Percentiles rank a stretch among this genome's conserved stretches.
Conservation (phyloP, 2,888 invertebrate species). For the Empis livida region DNA sequence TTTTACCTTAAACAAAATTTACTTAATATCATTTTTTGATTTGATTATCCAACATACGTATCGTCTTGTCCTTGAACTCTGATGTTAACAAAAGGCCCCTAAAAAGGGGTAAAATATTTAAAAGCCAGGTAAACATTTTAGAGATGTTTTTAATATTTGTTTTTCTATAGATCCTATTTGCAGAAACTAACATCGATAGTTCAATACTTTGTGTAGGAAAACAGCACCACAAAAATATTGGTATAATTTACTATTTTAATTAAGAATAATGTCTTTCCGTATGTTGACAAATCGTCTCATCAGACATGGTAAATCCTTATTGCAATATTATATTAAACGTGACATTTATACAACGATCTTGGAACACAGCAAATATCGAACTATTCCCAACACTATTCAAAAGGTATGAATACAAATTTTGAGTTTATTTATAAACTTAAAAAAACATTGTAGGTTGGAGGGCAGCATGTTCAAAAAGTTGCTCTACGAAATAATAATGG, state of each 20-base stretch:
- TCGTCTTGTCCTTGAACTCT: too few species aligned
- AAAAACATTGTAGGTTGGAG: neutral
- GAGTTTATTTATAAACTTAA: neutral
- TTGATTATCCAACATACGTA: too few species aligned
- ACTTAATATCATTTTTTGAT: too few species aligned
- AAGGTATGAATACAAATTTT: conserved; percentile 19
- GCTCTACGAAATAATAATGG: conserved; percentile 17
- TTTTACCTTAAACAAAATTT: too few species aligned
- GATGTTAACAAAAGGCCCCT: conserved; percentile 1
- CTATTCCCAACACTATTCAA: conserved; percentile 23
- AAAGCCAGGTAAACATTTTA: neutral
- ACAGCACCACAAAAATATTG: too few species aligned
- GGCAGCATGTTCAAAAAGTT: neutral
- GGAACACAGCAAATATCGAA: conserved; percentile 30
- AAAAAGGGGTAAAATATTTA: conserved; percentile 1
- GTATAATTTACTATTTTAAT: too few species aligned
- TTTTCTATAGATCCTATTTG: too few species aligned
- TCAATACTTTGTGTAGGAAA: too few species aligned
- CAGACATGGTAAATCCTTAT: conserved; percentile 46
- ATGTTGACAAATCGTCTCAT: conserved; percentile 41
- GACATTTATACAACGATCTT: conserved; percentile 40
- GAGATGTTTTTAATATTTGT: too few species aligned
- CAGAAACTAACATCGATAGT: too few species aligned
- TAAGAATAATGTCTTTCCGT: conserved; percentile 40
- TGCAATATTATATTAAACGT: conserved; percentile 40